phyloP scores from a whole-genome alignment of 2,888 invertebrate genomes.

The Sarcophaga subvicina region DNA sequence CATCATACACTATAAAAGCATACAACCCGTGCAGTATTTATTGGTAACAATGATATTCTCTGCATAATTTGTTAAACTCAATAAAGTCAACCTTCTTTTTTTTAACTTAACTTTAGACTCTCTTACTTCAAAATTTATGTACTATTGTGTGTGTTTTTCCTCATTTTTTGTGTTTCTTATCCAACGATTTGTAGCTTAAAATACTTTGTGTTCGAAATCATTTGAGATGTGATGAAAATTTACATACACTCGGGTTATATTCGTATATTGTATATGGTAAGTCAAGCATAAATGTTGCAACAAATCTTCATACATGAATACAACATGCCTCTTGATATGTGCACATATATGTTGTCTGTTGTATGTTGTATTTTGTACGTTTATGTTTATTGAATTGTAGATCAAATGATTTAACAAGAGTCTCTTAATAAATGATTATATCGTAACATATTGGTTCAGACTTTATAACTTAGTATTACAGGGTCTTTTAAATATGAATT shows the following conservation, averaged over 20 bases:
- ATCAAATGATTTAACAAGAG: conserved; percentile 66
- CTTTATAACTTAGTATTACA: neutral
- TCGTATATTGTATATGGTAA: neutral
- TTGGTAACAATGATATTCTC: conserved; percentile 69
- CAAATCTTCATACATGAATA: conserved; percentile 5
- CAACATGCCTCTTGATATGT: neutral
- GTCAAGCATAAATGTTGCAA: conserved; percentile 20
- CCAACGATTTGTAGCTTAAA: neutral
- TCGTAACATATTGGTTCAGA: conserved; percentile 55
- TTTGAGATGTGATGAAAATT: conserved; percentile 57
- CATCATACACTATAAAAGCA: too few species aligned
- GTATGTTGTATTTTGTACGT: neutral
- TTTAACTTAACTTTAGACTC: neutral
- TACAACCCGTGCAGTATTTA: conserved; percentile 46
- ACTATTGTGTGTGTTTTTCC: conserved; percentile 20
- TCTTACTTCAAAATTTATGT: conserved; percentile 13
- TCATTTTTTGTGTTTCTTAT: neutral
- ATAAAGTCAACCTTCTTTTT: conserved; percentile 55
- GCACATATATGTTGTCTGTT: neutral
- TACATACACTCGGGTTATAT: conserved; percentile 17
- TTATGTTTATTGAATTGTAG: conserved; percentile 47
- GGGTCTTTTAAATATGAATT: neutral
- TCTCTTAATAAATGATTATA: conserved; percentile 63
- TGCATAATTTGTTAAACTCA: conserved; percentile 69
- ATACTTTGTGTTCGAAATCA: conserved; percentile 45